These are phyloP conservation scores for Aphelinus certus DNA, from an alignment of 1,140 invertebrate genomes.

Conservation along the genomic window DNA sequence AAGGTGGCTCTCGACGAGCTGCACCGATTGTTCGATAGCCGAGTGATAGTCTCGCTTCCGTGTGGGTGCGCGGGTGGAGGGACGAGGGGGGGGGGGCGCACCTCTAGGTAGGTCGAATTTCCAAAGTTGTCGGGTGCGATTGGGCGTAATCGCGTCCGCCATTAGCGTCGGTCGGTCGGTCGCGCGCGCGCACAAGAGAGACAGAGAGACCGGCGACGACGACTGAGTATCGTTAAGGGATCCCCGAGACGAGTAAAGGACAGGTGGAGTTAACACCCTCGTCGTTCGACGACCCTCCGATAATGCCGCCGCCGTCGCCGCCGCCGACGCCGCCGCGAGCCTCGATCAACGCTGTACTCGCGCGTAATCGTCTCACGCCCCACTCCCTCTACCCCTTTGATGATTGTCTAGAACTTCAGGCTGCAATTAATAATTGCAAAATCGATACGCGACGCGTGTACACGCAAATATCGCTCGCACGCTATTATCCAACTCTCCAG, in stretches of 20 bases:
- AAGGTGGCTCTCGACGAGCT: neutral
- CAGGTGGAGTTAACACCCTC: slow-evolving; percentile 56
- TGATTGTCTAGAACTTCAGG: neutral
- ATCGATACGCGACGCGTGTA: too few species aligned
- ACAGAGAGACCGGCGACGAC: slow-evolving; percentile 1
- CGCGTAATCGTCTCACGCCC: neutral
- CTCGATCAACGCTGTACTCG: slow-evolving; percentile 9
- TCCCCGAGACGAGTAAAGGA: slow-evolving; percentile 46
- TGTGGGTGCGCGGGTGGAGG: neutral
- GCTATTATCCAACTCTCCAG: too few species aligned
- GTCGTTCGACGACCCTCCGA: slow-evolving; percentile 43
- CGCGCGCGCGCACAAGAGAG: too few species aligned
- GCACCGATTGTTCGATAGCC: neutral
- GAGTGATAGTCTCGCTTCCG: too few species aligned
- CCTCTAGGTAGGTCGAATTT: slow-evolving; percentile 42
- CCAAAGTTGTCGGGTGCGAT: slow-evolving; percentile 48
- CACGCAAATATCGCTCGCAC: too few species aligned
- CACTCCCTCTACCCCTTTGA: neutral
- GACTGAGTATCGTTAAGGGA: slow-evolving; percentile 47
- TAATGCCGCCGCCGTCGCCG: slow-evolving; percentile 17
- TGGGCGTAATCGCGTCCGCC: slow-evolving; percentile 53
- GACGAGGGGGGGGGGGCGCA: too few species aligned
- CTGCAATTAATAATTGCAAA: too few species aligned
- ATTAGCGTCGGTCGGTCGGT: slow-evolving; percentile 49
- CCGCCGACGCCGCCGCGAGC: neutral